Percentiles rank a stretch among this genome's conserved stretches.
These are phyloP conservation scores for Prorops nasuta DNA, from an alignment of 1,140 invertebrate genomes.

Conservation along the genomic window DNA sequence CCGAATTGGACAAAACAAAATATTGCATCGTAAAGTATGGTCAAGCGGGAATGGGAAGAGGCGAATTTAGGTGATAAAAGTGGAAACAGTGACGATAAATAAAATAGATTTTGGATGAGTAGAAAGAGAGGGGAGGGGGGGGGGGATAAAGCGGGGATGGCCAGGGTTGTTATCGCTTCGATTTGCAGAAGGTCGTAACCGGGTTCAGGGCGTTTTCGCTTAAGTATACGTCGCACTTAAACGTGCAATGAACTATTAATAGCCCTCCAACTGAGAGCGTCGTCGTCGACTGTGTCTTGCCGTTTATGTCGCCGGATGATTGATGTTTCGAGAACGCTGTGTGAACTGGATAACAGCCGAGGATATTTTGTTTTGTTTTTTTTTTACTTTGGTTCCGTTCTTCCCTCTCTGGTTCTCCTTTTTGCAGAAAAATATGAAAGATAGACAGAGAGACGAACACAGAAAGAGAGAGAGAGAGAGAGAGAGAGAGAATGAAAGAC, in stretches of 20 bases:
- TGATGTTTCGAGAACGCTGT: conserved; percentile 6
- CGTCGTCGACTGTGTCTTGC: conserved; percentile 9
- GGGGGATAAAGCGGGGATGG: too few species aligned
- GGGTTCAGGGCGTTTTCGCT: not conserved
- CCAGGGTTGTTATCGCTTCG: not conserved
- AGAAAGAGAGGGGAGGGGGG: not conserved
- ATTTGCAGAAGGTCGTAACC: not conserved
- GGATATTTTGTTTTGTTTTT: too few species aligned
- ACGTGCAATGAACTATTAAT: conserved; percentile 32
- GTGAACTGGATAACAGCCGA: conserved; percentile 8
- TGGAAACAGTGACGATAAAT: too few species aligned
- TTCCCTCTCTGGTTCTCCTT: not conserved
- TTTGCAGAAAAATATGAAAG: conserved; percentile 11
- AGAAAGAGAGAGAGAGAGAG: conserved; percentile 21
- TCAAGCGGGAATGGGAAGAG: too few species aligned
- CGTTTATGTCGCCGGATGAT: conserved; percentile 18
- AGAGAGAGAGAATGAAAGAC: conserved; percentile 13
- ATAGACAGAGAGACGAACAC: conserved; percentile 5
- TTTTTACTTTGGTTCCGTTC: not conserved
- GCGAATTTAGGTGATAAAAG: too few species aligned
- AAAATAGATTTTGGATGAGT: not conserved
- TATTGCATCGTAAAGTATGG: too few species aligned
- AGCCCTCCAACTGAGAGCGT: conserved; percentile 12
- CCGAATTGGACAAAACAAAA: too few species aligned
- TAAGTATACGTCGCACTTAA: conserved; percentile 19